These are phyloP conservation scores for Phoxinus phoxinus DNA, from an alignment of 2,113 vertebrate genomes.

Conservation along the genomic window DNA sequence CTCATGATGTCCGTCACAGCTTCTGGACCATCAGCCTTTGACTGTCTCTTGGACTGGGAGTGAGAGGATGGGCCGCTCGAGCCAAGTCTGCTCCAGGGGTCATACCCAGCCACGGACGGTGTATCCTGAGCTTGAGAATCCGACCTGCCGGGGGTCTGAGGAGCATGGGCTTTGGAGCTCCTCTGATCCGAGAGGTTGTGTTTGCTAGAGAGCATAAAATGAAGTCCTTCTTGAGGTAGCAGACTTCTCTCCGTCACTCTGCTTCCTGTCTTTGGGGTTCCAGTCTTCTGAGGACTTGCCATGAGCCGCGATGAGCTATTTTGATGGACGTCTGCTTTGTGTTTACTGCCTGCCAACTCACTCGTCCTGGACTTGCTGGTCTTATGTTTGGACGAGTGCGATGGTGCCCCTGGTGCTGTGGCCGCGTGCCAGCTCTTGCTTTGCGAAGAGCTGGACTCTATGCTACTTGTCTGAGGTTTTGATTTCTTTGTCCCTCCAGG, in stretches of 20 bases:
- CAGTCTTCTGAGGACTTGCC: slow-evolving; percentile 52
- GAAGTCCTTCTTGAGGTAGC: slow-evolving; percentile 70
- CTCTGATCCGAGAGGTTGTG: slow-evolving; percentile 70
- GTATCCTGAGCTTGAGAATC: slow-evolving; percentile 50
- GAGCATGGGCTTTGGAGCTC: slow-evolving; percentile 49
- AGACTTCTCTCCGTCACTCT: slow-evolving; percentile 77
- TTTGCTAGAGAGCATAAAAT: slow-evolving; percentile 78
- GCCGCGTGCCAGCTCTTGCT: slow-evolving; percentile 32
- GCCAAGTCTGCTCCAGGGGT: slow-evolving; percentile 70
- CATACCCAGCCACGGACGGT: slow-evolving; percentile 63
- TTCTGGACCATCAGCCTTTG: slow-evolving; percentile 73
- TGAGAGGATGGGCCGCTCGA: slow-evolving; percentile 64
- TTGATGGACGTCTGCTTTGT: slow-evolving; percentile 44
- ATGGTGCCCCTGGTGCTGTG: slow-evolving; percentile 20
- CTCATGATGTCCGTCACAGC: slow-evolving; percentile 80
- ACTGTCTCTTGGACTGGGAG: slow-evolving; percentile 79
- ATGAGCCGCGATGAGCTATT: slow-evolving; percentile 37
- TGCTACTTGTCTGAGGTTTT: slow-evolving; percentile 47
- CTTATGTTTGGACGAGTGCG: slow-evolving; percentile 43
- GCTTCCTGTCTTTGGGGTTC: slow-evolving; percentile 64
- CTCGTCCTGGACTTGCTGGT: slow-evolving; percentile 47
- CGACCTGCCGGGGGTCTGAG: slow-evolving; percentile 56
- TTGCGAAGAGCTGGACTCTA: slow-evolving; percentile 42
- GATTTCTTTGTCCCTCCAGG: slow-evolving; percentile 37
- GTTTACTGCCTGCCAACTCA: slow-evolving; percentile 51